Conservation (phyloP, 2,113 vertebrate species). For the Crotalus horridus region DNA sequence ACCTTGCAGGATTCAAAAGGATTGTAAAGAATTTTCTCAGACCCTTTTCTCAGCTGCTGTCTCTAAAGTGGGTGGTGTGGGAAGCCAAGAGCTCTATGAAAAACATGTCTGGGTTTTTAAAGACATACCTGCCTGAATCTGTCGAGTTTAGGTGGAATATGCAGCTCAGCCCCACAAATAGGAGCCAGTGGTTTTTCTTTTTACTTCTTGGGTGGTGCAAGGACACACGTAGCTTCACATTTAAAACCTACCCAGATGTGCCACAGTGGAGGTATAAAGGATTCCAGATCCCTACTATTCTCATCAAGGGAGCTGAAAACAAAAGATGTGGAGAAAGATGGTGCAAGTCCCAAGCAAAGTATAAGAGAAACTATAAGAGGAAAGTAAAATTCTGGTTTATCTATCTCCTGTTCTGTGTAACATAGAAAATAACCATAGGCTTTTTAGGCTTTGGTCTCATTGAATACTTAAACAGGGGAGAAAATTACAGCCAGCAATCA, state of each 20-base stretch:
- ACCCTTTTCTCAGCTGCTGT: conserved; percentile 23
- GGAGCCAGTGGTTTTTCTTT: background rate
- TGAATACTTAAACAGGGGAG: conserved; percentile 1
- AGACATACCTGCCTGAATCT: conserved; percentile 21
- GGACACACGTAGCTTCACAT: background rate
- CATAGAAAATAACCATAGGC: background rate
- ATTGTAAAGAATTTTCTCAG: conserved; percentile 34
- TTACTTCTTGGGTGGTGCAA: conserved; percentile 5
- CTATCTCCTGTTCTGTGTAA: background rate
- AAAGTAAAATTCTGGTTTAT: background rate
- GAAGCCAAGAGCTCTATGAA: conserved; percentile 23
- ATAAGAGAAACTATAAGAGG: background rate
- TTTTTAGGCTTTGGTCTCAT: conserved; percentile 1
- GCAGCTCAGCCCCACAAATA: background rate
- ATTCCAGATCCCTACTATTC: background rate
- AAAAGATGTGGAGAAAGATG: background rate
- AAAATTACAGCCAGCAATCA: background rate
- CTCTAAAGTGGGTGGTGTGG: conserved; percentile 32
- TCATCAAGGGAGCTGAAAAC: background rate
- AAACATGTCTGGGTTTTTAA: conserved; percentile 40
- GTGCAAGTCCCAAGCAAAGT: background rate
- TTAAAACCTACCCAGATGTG: background rate
- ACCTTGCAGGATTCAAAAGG: conserved; percentile 22
- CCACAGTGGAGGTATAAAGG: background rate
- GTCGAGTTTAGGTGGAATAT: background rate